These are phyloP conservation scores for Rhinichthys osculus DNA, from an alignment of 2,797 vertebrate genomes.

Conservation along the genomic window DNA sequence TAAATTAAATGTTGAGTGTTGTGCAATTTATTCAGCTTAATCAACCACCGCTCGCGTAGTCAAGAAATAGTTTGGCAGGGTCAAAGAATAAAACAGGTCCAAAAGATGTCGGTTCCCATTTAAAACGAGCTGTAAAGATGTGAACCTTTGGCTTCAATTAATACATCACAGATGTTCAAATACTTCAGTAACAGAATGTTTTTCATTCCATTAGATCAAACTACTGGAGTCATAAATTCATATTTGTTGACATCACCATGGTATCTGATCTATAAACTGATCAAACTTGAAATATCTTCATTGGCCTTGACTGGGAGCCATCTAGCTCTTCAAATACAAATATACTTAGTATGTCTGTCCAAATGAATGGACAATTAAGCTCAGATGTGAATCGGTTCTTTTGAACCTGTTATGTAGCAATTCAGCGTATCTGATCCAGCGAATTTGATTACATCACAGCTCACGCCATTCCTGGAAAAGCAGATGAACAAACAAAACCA, in stretches of 20 bases:
- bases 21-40: not conserved
- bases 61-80: conserved; percentile 18
- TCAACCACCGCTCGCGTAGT: not conserved
- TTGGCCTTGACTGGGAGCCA: not conserved
- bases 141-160: not conserved
- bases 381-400: not conserved
- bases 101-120: not conserved
- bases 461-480: not conserved
- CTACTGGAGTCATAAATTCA: not conserved
- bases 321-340: conserved; percentile 11
- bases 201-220: conserved; percentile 11
- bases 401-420: not conserved
- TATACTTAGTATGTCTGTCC: not conserved
- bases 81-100: not conserved
- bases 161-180: conserved; percentile 39
- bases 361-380: conserved; percentile 21
- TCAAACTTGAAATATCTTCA: conserved; percentile 9
- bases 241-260: conserved; percentile 39
- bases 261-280: conserved; percentile 37
- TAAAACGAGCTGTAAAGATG: conserved; percentile 5
- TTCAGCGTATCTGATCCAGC: not conserved
- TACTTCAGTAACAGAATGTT: not conserved
- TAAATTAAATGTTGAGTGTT: not conserved
- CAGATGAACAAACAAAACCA: conserved; percentile 21
- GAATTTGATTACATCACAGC: conserved; percentile 19